Percentiles rank a stretch among this genome's conserved stretches.
These are phyloP conservation scores for Isurus oxyrinchus DNA, from an alignment of 2,113 vertebrate genomes.

Conservation along the genomic window DNA sequence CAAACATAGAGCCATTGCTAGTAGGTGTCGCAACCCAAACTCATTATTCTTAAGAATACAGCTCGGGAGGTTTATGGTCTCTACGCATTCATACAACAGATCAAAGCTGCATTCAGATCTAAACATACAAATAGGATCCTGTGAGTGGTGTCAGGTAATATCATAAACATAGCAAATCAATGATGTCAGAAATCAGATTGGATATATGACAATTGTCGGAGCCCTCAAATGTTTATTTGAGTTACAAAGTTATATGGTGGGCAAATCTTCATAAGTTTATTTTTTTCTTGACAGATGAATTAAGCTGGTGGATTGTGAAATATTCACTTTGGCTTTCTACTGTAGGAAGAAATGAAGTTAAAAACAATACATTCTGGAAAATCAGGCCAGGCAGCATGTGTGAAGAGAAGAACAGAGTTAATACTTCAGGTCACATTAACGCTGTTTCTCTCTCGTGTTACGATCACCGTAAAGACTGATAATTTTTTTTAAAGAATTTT, in stretches of 20 bases:
- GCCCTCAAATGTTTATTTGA: background rate
- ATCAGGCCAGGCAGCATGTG: background rate
- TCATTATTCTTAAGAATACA: background rate
- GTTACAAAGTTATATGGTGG: background rate
- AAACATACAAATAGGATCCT: background rate
- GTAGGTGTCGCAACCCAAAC: background rate
- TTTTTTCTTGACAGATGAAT: background rate
- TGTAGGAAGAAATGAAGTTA: background rate
- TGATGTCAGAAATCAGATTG: background rate
- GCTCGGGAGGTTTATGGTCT: background rate
- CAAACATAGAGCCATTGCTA: background rate
- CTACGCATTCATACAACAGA: background rate
- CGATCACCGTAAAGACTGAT: too few relatives aligned
- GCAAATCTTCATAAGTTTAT: background rate
- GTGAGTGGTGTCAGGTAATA: background rate
- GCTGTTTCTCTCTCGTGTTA: too few relatives aligned
- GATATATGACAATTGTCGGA: background rate
- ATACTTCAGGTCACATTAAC: too few relatives aligned
- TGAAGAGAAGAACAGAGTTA: background rate
- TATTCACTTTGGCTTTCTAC: background rate
- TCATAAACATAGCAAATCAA: background rate
- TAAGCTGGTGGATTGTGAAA: background rate
- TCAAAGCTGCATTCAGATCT: background rate
- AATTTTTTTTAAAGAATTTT: too few relatives aligned
- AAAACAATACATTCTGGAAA: background rate